Percentiles rank a stretch among this genome's conserved stretches.
Evolutionary conservation across 2,113 vertebrate genomes (phyloP).

Genomic region (Pomatostomus ruficeps): DNA sequence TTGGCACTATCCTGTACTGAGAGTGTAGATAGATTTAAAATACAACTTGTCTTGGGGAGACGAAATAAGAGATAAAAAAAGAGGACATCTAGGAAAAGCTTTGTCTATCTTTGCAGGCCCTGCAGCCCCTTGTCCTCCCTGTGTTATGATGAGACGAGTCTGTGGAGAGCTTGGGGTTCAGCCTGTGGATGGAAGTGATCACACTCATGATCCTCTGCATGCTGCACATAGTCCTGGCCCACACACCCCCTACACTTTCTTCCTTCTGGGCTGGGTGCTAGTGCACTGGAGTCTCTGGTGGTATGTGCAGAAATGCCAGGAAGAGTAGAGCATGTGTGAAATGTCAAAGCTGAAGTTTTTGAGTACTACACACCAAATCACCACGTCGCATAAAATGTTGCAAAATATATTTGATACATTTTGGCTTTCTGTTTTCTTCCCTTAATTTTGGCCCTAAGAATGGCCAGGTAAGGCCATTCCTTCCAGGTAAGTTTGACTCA

Average conservation of each 20-base stretch:
- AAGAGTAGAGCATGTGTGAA: neutral
- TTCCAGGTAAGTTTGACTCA: neutral
- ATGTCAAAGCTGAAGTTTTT: neutral
- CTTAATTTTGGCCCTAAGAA: neutral
- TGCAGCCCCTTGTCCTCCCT: neutral
- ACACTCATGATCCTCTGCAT: neutral
- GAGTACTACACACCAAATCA: neutral
- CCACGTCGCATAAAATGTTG: neutral
- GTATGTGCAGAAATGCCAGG: neutral
- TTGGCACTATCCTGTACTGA: neutral
- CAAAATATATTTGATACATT: neutral
- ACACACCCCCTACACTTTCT: rapidly evolving
- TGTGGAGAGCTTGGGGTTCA: neutral
- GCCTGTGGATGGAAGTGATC: neutral
- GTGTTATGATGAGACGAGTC: neutral
- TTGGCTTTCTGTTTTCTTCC: neutral
- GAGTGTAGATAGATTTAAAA: neutral
- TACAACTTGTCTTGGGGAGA: neutral
- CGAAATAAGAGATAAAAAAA: neutral
- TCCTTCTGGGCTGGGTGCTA: neutral
- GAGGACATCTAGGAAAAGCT: neutral
- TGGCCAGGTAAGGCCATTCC: no score
- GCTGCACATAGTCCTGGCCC: neutral
- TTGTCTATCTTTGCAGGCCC: neutral
- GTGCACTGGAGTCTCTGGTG: neutral